Conservation (phyloP, 1,140 invertebrate species). For the Tetragnatha versicolor region DNA sequence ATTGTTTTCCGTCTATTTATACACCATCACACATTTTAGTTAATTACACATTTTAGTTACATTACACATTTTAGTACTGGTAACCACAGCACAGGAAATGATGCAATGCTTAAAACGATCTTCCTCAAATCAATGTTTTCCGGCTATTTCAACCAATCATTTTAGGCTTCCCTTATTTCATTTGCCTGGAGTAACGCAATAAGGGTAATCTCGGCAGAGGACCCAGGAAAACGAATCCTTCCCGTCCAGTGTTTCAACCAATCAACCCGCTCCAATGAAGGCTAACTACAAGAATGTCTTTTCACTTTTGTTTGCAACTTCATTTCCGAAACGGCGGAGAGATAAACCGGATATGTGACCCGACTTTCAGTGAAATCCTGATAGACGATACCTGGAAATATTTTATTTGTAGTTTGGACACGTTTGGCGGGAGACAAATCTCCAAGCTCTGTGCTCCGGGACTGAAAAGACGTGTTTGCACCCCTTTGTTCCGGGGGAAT, state of each 20-base stretch:
- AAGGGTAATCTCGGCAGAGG: too few relatives aligned
- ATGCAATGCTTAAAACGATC: too few relatives aligned
- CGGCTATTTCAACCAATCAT: too few relatives aligned
- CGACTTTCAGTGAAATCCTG: slow-evolving; percentile 5
- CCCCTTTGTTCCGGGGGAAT: neutral
- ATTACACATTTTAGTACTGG: too few relatives aligned
- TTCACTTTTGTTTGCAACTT: slow-evolving; percentile 18
- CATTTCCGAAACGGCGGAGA: slow-evolving; percentile 14
- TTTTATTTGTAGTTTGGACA: slow-evolving; percentile 18
- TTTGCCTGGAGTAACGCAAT: too few relatives aligned
- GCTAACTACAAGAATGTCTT: slow-evolving; percentile 21
- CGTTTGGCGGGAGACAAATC: slow-evolving; percentile 22
- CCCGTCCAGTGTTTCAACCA: slow-evolving; percentile 15
- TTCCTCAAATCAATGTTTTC: too few relatives aligned
- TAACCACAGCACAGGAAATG: too few relatives aligned
- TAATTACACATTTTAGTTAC: too few relatives aligned
- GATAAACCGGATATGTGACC: slow-evolving; percentile 21
- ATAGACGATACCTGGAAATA: slow-evolving; percentile 22
- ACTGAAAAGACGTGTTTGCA: slow-evolving; percentile 8
- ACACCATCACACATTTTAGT: too few relatives aligned
- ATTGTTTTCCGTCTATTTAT: too few relatives aligned
- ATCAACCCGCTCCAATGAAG: neutral
- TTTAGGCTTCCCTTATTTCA: too few relatives aligned
- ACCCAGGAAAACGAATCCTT: slow-evolving; percentile 3
- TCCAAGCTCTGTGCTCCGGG: slow-evolving; percentile 3